These are phyloP conservation scores for Sphaerophoria rueppellii DNA, from an alignment of 2,888 invertebrate species.

Conservation along the genomic window DNA sequence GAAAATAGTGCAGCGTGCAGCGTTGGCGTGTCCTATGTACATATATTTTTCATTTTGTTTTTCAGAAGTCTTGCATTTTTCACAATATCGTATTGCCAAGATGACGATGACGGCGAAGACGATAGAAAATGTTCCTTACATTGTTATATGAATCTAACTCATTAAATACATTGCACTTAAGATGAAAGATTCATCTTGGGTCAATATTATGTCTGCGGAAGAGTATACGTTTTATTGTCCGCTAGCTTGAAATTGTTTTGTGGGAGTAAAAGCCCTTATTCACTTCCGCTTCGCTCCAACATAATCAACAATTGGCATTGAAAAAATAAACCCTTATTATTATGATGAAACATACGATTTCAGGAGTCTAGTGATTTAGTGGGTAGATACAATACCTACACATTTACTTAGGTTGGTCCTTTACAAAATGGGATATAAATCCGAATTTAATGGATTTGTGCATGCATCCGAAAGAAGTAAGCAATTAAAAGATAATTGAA, in stretches of 20 bases:
- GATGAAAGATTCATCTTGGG: slow-evolving; percentile 15
- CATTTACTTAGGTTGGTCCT: background rate
- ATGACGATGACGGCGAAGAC: no score
- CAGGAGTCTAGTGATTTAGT: no score
- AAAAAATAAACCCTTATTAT: background rate
- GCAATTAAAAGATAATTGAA: slow-evolving; percentile 35
- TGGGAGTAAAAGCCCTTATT: background rate
- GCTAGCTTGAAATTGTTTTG: background rate
- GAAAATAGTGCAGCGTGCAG: background rate
- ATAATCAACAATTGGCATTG: slow-evolving; percentile 1
- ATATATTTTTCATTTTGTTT: background rate
- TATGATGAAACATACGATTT: background rate
- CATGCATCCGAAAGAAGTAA: background rate
- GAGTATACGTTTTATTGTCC: slow-evolving; percentile 6
- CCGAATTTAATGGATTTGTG: slow-evolving; percentile 5
- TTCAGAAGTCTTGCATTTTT: no score
- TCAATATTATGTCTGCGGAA: background rate
- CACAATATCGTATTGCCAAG: no score
- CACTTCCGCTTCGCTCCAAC: background rate
- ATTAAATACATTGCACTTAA: slow-evolving; percentile 29
- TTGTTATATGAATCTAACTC: slow-evolving; percentile 19
- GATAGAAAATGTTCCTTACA: background rate
- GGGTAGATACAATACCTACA: background rate
- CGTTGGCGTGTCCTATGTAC: slow-evolving; percentile 1
- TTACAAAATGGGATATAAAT: slow-evolving; percentile 1